Conservation (phyloP, 2,797 vertebrate species). For the Sebastes hopkinsi region DNA sequence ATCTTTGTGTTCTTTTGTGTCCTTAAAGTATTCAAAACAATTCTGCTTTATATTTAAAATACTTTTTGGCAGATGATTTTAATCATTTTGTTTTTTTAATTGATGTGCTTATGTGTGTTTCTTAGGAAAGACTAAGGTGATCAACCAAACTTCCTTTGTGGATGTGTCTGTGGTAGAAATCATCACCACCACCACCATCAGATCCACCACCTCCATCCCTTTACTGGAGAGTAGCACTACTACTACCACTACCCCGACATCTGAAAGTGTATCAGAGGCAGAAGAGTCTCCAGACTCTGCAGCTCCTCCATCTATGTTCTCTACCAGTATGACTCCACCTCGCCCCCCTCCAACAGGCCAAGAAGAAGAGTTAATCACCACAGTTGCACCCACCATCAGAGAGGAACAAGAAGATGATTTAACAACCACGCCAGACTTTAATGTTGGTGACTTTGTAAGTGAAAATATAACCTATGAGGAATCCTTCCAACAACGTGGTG, state of each 20-base stretch:
- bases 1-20: not conserved
- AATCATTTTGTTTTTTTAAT: not conserved
- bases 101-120: constrained; percentile 32
- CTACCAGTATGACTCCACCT: constrained; percentile 82
- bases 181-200: constrained; percentile 26
- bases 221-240: constrained; percentile 49
- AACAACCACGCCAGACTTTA: constrained; percentile 34
- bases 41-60: not conserved
- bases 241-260: constrained; percentile 1
- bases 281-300: constrained; percentile 36
- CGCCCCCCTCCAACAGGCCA: constrained; percentile 42
- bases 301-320: constrained; percentile 80
- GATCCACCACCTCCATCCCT: constrained; percentile 43
- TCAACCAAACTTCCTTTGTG: constrained; percentile 78
- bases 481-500: constrained; percentile 43
- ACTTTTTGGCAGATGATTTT: not conserved
- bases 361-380: constrained; percentile 67
- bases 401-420: constrained; percentile 48
- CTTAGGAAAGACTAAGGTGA: constrained; percentile 64
- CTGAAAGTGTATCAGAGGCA: constrained; percentile 32
- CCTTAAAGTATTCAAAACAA: not conserved
- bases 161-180: constrained; percentile 67
- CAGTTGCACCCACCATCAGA: constrained; percentile 53
- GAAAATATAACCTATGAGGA: constrained; percentile 19
- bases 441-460: constrained; percentile 48